phyloP scores from a whole-genome alignment of 2,888 invertebrate genomes.

The Arctia plantaginis region DNA sequence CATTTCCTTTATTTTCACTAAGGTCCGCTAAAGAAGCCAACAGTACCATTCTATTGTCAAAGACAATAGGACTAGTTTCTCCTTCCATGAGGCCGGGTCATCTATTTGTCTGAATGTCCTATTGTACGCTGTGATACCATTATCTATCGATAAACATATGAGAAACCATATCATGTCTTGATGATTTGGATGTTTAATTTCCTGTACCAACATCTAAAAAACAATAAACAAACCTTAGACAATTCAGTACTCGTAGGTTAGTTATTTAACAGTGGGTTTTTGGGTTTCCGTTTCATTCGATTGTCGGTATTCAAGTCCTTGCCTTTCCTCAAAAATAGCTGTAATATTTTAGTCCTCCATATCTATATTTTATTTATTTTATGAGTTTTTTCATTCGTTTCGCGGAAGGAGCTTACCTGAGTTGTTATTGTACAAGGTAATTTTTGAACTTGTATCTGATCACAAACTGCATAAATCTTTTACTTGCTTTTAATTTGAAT shows the following conservation, averaged over 20 bases:
- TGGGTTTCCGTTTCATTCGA: not conserved
- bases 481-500: not conserved
- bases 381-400: not conserved
- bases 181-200: not conserved
- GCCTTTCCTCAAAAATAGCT: not conserved
- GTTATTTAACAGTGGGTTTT: slow-evolving; percentile 7
- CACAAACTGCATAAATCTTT: not conserved
- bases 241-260: not conserved
- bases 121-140: not conserved
- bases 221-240: not conserved
- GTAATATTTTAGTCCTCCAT: not conserved
- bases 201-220: not conserved
- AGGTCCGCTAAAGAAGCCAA: not conserved
- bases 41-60: not conserved
- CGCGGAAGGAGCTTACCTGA: not conserved
- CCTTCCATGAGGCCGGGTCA: too few species aligned
- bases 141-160: not conserved
- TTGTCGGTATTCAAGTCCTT: not conserved
- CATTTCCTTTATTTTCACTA: not conserved
- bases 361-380: too few species aligned
- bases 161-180: not conserved
- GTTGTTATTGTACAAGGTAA: not conserved
- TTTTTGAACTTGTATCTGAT: not conserved
- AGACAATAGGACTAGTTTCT: not conserved
- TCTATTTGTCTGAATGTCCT: not conserved